Conservation (phyloP, 2,113 vertebrate genomes). For the Planiliza haematocheilus region DNA sequence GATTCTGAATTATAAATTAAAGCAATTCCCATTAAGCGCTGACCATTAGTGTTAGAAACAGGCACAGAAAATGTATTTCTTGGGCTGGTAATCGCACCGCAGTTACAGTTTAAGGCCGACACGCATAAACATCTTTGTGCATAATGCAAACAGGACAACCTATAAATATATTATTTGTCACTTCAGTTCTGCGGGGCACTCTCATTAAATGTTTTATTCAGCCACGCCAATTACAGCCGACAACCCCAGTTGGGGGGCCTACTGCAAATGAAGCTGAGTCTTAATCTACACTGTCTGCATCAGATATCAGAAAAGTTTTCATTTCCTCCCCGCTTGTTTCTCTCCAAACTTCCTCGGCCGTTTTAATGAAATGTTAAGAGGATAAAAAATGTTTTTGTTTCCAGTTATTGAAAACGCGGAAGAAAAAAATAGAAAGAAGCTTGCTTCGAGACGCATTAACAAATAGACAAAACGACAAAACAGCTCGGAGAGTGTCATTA, state of each 20-base stretch:
- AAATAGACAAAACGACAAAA: constrained; percentile 22
- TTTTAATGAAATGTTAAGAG: constrained; percentile 38
- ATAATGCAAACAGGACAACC: constrained; percentile 40
- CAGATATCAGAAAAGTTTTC: constrained; percentile 54
- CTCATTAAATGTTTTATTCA: constrained; percentile 72
- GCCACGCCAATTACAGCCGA: constrained; percentile 52
- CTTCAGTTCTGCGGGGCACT: constrained; percentile 41
- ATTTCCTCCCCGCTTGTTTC: constrained; percentile 25
- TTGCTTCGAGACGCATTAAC: constrained; percentile 46
- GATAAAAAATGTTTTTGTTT: constrained; percentile 20
- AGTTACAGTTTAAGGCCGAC: constrained; percentile 1
- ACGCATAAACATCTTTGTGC: constrained; percentile 11
- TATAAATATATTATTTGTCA: constrained; percentile 66
- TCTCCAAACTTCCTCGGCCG: constrained; percentile 32
- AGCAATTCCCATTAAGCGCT: constrained; percentile 24
- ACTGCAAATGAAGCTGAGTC: constrained; percentile 60
- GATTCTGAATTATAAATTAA: constrained; percentile 47
- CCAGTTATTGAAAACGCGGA: constrained; percentile 12
- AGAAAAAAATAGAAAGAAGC: constrained; percentile 35
- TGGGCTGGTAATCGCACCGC: constrained; percentile 10
- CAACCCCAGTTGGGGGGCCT: constrained; percentile 49
- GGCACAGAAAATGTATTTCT: constrained; percentile 16
- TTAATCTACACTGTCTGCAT: constrained; percentile 60
- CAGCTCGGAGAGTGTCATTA: constrained; percentile 35
- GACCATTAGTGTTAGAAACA: constrained; percentile 27